Conservation (phyloP, 2,888 invertebrate species). For the Drosophila percnosoma region DNA sequence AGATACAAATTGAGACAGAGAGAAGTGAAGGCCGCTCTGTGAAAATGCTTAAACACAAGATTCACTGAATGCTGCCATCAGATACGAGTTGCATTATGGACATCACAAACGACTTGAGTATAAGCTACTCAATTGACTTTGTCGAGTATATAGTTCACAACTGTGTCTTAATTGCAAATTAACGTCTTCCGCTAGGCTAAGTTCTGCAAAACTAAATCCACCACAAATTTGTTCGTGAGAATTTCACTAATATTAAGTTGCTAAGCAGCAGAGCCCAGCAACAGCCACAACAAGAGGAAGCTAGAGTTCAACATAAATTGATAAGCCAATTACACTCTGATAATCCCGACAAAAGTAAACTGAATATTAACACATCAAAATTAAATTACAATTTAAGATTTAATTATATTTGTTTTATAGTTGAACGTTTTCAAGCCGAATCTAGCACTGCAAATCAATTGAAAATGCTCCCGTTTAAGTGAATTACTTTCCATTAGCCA, state of each 20-base stretch:
- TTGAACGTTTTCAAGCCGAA: neutral
- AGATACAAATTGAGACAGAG: slow-evolving; percentile 23
- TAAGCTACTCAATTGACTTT: neutral
- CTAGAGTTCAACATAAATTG: slow-evolving; percentile 43
- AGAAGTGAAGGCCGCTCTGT: neutral
- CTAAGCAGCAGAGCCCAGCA: neutral
- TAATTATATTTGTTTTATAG: slow-evolving; percentile 1
- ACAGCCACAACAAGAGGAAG: slow-evolving; percentile 8
- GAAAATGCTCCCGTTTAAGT: neutral
- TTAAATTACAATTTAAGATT: slow-evolving; percentile 5
- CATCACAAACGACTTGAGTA: neutral
- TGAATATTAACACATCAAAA: slow-evolving; percentile 3
- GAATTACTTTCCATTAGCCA: slow-evolving; percentile 3
- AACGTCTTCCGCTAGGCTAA: neutral
- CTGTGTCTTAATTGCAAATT: slow-evolving; percentile 18
- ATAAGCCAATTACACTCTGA: slow-evolving; percentile 47
- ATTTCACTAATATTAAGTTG: neutral
- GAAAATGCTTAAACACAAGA: neutral
- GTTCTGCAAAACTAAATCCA: neutral
- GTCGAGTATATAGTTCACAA: neutral
- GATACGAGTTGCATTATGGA: neutral
- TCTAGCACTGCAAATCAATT: neutral
- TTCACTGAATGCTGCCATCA: neutral
- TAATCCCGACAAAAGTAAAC: slow-evolving; percentile 29
- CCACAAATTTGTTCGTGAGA: neutral